Conservation (phyloP, 2,888 invertebrate species). For the Quadroppia sp. region DNA sequence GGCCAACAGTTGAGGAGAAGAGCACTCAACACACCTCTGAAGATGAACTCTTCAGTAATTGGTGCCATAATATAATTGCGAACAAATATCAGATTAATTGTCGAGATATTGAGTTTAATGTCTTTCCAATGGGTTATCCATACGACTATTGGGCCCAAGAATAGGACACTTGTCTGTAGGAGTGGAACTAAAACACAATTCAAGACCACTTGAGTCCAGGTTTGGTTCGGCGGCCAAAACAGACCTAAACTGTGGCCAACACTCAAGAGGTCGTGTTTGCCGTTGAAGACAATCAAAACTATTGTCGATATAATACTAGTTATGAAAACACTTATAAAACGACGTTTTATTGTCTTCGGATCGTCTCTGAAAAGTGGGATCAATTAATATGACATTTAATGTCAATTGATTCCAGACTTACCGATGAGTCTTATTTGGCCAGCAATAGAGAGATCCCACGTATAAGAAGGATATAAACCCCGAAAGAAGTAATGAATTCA, state of each 20-base stretch:
- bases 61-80: constrained; percentile 61
- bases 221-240: constrained; percentile 5
- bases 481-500: constrained; percentile 10
- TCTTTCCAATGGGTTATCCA: background rate
- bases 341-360: constrained; percentile 45
- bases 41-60: constrained; percentile 90
- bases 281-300: constrained; percentile 11
- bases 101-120: too few relatives aligned
- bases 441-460: constrained; percentile 35
- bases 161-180: constrained; percentile 22
- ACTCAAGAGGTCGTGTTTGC: background rate
- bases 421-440: constrained; percentile 30
- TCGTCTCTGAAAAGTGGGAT: constrained; percentile 41
- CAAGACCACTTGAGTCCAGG: background rate
- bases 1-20: constrained; percentile 75
- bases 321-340: constrained; percentile 45
- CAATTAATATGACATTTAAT: background rate
- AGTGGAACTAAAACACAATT: constrained; percentile 21
- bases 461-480: constrained; percentile 23
- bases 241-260: background rate
- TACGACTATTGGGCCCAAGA: constrained; percentile 26
- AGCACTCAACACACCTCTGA: constrained; percentile 91
- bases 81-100: constrained; percentile 4
- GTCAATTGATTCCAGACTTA: constrained; percentile 7
- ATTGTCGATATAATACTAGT: constrained; percentile 43